phyloP scores from a whole-genome alignment of 2,888 invertebrate species.

The Zootermopsis nevadensis region DNA sequence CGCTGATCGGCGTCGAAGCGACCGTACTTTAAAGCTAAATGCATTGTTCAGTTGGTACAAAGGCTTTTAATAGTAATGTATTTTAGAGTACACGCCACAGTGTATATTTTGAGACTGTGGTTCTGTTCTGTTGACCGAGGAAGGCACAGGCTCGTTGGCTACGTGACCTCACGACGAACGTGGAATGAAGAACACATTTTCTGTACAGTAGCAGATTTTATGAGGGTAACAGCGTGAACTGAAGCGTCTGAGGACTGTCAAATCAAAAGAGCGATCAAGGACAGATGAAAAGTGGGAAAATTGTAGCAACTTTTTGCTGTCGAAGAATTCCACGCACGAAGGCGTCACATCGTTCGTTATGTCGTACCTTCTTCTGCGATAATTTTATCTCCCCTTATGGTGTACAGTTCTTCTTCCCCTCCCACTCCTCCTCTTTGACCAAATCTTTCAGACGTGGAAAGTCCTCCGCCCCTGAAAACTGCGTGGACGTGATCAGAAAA shows the following conservation, averaged over 20 bases:
- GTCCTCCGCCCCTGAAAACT: conserved; percentile 32
- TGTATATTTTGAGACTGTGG: too few relatives aligned
- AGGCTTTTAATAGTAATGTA: too few relatives aligned
- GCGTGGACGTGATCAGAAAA: conserved; percentile 47
- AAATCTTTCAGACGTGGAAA: conserved; percentile 43
- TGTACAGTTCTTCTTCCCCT: conserved; percentile 4
- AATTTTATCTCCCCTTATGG: conserved; percentile 34
- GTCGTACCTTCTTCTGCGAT: conserved; percentile 29
- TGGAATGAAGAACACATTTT: neutral
- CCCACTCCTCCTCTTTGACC: conserved; percentile 37
- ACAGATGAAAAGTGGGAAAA: neutral
- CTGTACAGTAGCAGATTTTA: neutral
- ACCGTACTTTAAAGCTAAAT: too few relatives aligned
- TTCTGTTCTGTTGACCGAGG: too few relatives aligned
- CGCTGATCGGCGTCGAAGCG: too few relatives aligned
- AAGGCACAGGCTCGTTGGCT: too few relatives aligned
- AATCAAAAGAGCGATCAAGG: neutral
- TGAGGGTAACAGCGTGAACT: neutral
- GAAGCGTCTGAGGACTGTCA: neutral
- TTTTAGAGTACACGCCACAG: too few relatives aligned
- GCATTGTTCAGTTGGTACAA: too few relatives aligned
- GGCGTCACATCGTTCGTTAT: conserved; percentile 29
- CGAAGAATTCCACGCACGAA: conserved; percentile 19
- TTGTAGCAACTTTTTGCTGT: neutral
- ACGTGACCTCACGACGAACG: too few relatives aligned